Evolutionary conservation across 1,140 invertebrate species (phyloP), one percentile per base, ranked within the genome.

Genomic region (Centruroides sculpturatus): DNA sequence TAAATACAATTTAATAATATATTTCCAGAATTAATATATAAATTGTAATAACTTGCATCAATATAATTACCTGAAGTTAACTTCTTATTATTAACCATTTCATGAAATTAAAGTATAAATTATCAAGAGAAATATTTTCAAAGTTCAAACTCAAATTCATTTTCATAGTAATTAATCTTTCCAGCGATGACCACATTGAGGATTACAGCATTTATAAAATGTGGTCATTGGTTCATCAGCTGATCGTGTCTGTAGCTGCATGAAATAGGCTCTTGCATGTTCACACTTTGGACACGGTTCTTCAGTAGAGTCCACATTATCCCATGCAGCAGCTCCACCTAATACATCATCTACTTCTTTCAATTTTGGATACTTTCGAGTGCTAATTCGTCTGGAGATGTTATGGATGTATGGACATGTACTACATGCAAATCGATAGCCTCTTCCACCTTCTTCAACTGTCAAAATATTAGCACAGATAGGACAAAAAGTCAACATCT

Each of bases 161-260:
- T 23, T 23, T 2, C 23, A 23, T 2, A 23, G 23, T 23, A 23
- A 41, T 73, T 85, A 97, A 66, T 97, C 93, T 67, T 91, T 80
- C 96, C 96, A 99, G 67, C 87, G 85, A 73, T 97, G 85, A 55
- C 83, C 84, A 80, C 96, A 99, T 66, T 84, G 76, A 69, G 83
- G 81, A 74, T 87, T 90, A 70, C 91, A 93, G 73, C 96, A 99
- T 72, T 90, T 87, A 71, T 98, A 99, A 72, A 99, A 98, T 23
- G 87, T 96, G 34, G 96, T 99, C 93, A 97, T 98, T 0, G 95
- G 94, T 75, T 99, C 96, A 79, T 99, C 95, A 57, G 96, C 96
- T 50, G 92, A 97, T 55, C 96, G 77, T 0, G 92, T 99, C 77
- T 99, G 96, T 62, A 98, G 83, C 77, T 99, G 93, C 85, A 95